Base-by-base conservation (phyloP, 2,888 invertebrate genomes). In the Sthenelais limicola region DNA sequence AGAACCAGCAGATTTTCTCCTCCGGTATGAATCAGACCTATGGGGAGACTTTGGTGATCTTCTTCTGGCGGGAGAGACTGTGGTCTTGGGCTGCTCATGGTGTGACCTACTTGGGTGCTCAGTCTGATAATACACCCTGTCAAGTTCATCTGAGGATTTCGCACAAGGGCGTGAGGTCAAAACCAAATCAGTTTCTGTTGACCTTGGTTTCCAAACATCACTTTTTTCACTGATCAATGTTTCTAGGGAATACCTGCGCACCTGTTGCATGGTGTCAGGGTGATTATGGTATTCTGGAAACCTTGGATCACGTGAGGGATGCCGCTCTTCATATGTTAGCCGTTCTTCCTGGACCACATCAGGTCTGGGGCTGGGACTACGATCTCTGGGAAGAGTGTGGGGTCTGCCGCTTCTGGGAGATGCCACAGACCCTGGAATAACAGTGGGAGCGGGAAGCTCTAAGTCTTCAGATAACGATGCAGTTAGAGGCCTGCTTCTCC, bases 271-370 rank as follows among this genome's bases (percentile, higher is more conserved):
- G n/a, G n/a, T n/a, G n/a, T n/a, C n/a, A n/a, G n/a, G n/a, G n/a
- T n/a, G n/a, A n/a, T n/a, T n/a, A n/a, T n/a, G n/a, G n/a, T n/a
- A n/a, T n/a, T n/a, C n/a, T n/a, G n/a, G n/a, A n/a, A n/a, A n/a
- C n/a, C n/a, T n/a, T n/a, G n/a, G 18, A 18, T 18, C 18, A 26
- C 30, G 3, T 56, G 18, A 28, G 56, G 56, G 48, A 49, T 28
- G 67, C 67, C 26, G 32, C 21, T 24, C 43, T 68, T 12, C 7
- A 15, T 52, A 1, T 56, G 21, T 3, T 32, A 35, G 24, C 3
- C 62, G 62, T 21, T 73, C 77, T 30, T 74, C 74, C 52, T 72
- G 73, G 18, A 77, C 73, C 26, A 76, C 68, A 26, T 77, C 77
- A 9, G 75, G 76, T 26, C 77, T 47, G 3, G 77, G 77, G 28